Evolutionary conservation across 2,888 invertebrate species (phyloP), one percentile per base, ranked within the genome.

Genomic region (Orchesellides sinensis): DNA sequence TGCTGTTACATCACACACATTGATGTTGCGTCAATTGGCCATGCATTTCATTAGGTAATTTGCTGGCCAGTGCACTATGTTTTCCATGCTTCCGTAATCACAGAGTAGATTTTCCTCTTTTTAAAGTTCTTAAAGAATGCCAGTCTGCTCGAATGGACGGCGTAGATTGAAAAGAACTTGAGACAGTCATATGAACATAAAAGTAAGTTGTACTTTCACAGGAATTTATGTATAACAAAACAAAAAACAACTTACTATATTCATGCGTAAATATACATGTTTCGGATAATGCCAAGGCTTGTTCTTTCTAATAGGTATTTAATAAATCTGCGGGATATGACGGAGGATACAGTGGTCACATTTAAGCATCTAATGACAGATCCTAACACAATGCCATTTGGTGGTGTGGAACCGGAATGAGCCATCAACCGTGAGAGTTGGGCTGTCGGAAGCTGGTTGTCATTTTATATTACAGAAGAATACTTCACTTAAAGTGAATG

Each of bases 31-130:
- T 72, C 79, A 72, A 72, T 80, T 80, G 54, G 47, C 61, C 70
- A 56, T 72, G 70, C 70, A 72, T 80, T 80, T 72, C 65, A 80
- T 72, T 80, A 72, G 65, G 32, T 29, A 72, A 72, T 72, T 80
- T 80, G 68, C 72, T 80, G 79, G 79, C 79, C 79, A 80, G 65
- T 80, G 79, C 79, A 72, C 79, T 66, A 72, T 72, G 61, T 72
- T 66, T 72, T 80, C 79, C 79, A 80, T 80, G 79, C 79, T 80
- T 80, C 79, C 79, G 79, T 80, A 79, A 65, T 40, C 78, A 80
- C 79, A 65, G 10, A 77, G 59, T 68, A n/a, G 54, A 47, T 68
- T 59, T 59, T 59, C 40, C 66, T 52, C 66, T 56, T 65, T 40
- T 56, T 8, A 19, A 65, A 23, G 40, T n/a, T 63, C 17, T 27